These are phyloP conservation scores for Cirrhinus mrigala DNA, from an alignment of 2,797 vertebrate species.

Conservation along the genomic window DNA sequence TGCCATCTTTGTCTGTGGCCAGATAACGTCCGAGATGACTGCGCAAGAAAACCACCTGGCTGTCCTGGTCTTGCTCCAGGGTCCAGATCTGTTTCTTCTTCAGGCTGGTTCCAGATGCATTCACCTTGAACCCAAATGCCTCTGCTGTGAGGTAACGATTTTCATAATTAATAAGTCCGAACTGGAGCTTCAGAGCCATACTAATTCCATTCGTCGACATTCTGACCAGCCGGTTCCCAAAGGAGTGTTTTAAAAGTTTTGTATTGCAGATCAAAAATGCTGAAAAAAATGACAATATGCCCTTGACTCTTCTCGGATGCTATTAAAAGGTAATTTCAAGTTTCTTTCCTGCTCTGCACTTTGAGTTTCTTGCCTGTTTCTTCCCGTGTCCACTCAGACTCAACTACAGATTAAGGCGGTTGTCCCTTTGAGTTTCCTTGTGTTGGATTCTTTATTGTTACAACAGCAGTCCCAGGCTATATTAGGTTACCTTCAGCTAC, in stretches of 20 bases:
- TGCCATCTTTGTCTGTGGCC: slow-evolving; percentile 89
- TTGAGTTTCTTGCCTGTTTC: background rate
- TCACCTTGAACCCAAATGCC: slow-evolving; percentile 95
- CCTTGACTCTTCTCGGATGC: background rate
- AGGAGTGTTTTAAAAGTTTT: slow-evolving; percentile 50
- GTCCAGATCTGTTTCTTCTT: slow-evolving; percentile 97
- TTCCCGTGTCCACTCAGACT: background rate
- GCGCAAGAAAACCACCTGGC: slow-evolving; percentile 89
- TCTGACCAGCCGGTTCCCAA: slow-evolving; percentile 62
- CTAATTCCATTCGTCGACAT: slow-evolving; percentile 93
- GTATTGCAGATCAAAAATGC: slow-evolving; percentile 55
- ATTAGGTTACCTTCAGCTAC: background rate
- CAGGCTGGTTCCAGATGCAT: slow-evolving; percentile 89
- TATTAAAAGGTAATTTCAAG: slow-evolving; percentile 11
- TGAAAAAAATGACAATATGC: background rate
- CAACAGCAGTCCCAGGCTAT: background rate
- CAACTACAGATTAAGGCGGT: background rate
- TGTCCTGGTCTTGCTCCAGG: slow-evolving; percentile 87
- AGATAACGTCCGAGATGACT: slow-evolving; percentile 94
- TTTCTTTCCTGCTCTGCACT: slow-evolving; percentile 12
- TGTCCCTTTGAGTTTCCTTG: background rate
- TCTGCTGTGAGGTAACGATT: slow-evolving; percentile 94
- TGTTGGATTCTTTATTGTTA: background rate
- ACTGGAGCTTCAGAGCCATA: slow-evolving; percentile 93
- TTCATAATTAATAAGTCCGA: slow-evolving; percentile 91